Evolutionary conservation across 1,140 invertebrate genomes (phyloP), one percentile per base, ranked within the genome.

Genomic region (Lerema accius): DNA sequence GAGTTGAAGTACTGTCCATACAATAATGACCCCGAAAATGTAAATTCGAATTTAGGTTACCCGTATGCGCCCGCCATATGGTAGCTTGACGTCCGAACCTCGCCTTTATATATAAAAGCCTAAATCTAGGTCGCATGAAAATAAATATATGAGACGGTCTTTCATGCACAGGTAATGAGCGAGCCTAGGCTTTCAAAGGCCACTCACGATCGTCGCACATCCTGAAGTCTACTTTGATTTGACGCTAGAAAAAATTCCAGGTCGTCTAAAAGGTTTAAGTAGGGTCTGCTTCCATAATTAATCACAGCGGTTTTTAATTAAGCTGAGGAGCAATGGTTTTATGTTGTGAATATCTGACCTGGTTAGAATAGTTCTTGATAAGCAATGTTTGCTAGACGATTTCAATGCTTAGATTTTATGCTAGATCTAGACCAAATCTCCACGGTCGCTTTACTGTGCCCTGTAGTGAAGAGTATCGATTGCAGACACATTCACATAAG

Each of bases 1-100:
- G 40, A 56, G 39, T 32, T 56, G 53, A 45, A 56, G 51, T 16
- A 11, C 51, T 26, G 37, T 56, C 39, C 39, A 56, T 56, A 56
- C 10, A 28, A 56, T 56, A 56, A 56, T 56, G 51, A 56, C 19
- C 39, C 39, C 40, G 23, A 55, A 56, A 56, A 56, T 56, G 51
- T 56, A 56, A 56, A 56, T 56, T 56, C 51, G 39, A 56, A 56
- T 56, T 56, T 55, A 42, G 51, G 39, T 55, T 55, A 55, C 51
- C 13, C 51, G 51, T 53, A 39, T 40, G 17, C 50, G 51, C 51
- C 51, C 37, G 17, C 51, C 51, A 55, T 55, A 37, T 55, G 51
- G 6, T 28, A 37, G 23, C 19, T 14, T 55, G 37, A 42, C 39
- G 39, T 39, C 16, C 13, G 17, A 42, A 43, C 13, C 39, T 39